Evolutionary conservation across 2,888 invertebrate genomes (phyloP).

Genomic region (Nemoura dubitans): DNA sequence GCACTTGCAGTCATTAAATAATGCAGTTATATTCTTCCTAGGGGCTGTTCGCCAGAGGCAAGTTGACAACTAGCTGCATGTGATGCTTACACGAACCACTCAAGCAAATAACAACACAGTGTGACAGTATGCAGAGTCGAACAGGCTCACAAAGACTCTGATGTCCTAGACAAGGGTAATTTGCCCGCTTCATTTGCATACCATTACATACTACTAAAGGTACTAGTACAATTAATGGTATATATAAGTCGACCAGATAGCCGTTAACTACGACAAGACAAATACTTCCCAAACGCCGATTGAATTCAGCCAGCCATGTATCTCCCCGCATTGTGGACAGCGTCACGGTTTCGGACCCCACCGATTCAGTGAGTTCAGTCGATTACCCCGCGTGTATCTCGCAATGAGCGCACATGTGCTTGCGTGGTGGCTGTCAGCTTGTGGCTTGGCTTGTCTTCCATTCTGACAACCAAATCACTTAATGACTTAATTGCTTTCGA

Average conservation of each 20-base stretch:
- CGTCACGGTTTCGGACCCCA: background rate
- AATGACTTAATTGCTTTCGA: conserved; percentile 30
- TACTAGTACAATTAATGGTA: background rate
- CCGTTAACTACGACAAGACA: background rate
- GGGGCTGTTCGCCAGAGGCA: too few relatives aligned
- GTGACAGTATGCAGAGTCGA: too few relatives aligned
- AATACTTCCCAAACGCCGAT: background rate
- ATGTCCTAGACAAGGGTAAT: background rate
- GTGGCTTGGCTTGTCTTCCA: background rate
- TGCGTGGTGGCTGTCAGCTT: background rate
- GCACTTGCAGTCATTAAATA: too few relatives aligned
- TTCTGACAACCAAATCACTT: conserved; percentile 31
- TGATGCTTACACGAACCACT: too few relatives aligned
- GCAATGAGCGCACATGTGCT: background rate
- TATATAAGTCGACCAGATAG: background rate
- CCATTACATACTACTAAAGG: background rate
- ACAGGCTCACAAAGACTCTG: background rate
- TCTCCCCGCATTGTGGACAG: background rate
- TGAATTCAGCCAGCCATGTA: background rate
- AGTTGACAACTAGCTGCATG: too few relatives aligned
- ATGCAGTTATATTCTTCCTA: too few relatives aligned
- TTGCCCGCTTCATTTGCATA: background rate
- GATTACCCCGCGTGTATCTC: background rate
- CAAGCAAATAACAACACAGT: too few relatives aligned
- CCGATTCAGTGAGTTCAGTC: background rate